Evolutionary conservation across 2,797 vertebrate genomes (phyloP), one percentile per base, ranked within the genome.

Genomic region (Malurus splendens): DNA sequence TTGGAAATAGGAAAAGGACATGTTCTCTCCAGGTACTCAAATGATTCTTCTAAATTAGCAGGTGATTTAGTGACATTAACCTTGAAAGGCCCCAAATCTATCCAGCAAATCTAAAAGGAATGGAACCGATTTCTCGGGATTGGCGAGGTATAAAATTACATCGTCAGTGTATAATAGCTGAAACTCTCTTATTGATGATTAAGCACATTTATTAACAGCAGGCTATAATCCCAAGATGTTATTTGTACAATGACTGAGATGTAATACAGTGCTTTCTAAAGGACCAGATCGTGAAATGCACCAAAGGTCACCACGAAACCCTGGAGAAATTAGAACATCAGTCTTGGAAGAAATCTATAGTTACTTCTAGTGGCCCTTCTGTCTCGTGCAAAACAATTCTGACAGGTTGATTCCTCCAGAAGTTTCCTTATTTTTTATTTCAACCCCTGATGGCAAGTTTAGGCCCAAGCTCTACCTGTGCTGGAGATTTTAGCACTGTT

Each of bases 91-190:
- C 71, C 72, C 90, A 87, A 74, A 91, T 84, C 79, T 64, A 95
- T 93, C 87, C 84, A 76, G 82, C 88, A 86, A 91, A 91, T 89
- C 80, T 94, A 88, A 95, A 88, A 92, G 67, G 85, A 94, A 94
- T 90, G 88, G 90, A 82, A 71, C 89, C 42, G 85, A 93, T 95
- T 95, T 91, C 92, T 93, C 89, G 84, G 84, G 94, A 91, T 82
- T 95, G 94, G 93, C 38, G 90, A 95, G 91, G 95, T 94, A 96
- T 96, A 96, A 96, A 96, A 96, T 96, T 94, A 93, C 91, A 94
- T 92, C 67, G 52, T 90, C 86, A 82, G 91, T 89, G 74, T 84
- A 75, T 95, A 92, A 95, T 90, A 86, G 88, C 93, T 86, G 86
- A 89, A 90, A 89, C 50, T 91, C 86, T 83, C 93, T 92, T 93